These are phyloP conservation scores for Calliopsis andreniformis DNA, from an alignment of 1,140 invertebrate genomes.

Conservation along the genomic window DNA sequence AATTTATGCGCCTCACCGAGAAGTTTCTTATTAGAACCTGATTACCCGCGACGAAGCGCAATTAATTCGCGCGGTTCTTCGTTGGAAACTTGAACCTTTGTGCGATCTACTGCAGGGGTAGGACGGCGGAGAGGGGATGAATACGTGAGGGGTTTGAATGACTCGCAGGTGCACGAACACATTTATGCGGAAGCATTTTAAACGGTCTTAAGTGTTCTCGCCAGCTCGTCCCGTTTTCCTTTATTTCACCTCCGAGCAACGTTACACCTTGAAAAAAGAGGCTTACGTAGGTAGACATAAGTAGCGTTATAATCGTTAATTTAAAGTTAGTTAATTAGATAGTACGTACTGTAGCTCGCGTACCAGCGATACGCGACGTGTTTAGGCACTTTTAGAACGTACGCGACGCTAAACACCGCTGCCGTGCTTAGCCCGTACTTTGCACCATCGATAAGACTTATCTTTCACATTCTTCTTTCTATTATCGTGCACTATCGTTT, in stretches of 20 bases:
- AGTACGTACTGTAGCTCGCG: conserved; percentile 59
- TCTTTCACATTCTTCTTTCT: conserved; percentile 9
- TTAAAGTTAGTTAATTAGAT: conserved; percentile 47
- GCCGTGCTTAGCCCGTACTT: conserved; percentile 53
- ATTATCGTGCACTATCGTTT: conserved; percentile 47
- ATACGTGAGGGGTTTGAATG: conserved; percentile 7
- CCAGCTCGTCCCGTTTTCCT: conserved; percentile 17
- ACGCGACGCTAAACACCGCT: conserved; percentile 41
- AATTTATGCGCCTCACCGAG: not conserved
- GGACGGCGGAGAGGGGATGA: not conserved
- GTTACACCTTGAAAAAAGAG: conserved; percentile 63
- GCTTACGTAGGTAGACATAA: conserved; percentile 60
- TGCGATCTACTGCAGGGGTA: not conserved
- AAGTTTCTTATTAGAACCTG: conserved; percentile 13
- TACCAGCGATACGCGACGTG: conserved; percentile 53
- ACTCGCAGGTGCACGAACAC: not conserved
- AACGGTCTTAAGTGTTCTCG: conserved; percentile 34
- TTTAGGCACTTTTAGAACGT: conserved; percentile 63
- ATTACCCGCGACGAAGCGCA: not conserved
- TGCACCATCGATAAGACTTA: conserved; percentile 48
- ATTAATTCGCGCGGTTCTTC: conserved; percentile 11
- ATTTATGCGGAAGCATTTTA: conserved; percentile 12
- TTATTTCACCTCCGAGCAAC: conserved; percentile 41
- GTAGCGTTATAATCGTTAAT: conserved; percentile 50
- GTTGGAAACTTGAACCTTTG: conserved; percentile 3